Percentiles rank a stretch among this genome's conserved stretches.
phyloP scores from a whole-genome alignment of 2,113 vertebrate genomes.

The Ursus arctos region DNA sequence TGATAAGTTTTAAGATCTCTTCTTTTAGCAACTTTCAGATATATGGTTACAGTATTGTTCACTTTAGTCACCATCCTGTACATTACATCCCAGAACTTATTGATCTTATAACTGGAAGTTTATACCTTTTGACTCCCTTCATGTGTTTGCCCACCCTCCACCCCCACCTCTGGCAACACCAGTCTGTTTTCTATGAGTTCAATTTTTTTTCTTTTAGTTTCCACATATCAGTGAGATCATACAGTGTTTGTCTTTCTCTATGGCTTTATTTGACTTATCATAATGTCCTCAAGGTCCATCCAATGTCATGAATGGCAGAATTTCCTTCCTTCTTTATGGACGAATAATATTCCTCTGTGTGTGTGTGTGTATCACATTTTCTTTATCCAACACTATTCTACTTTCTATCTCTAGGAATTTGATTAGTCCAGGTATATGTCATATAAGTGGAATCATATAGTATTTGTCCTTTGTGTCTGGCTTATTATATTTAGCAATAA shows the following conservation, averaged over 20 bases:
- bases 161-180: background rate
- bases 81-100: background rate
- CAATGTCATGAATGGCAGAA: background rate
- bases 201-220: background rate
- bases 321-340: background rate
- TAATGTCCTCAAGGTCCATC: background rate
- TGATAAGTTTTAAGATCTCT: background rate
- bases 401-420: background rate
- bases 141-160: background rate
- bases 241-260: background rate
- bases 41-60: background rate
- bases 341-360: background rate
- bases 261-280: background rate
- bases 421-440: background rate
- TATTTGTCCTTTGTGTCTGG: background rate
- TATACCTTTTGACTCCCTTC: background rate
- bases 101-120: background rate
- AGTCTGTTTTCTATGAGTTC: background rate
- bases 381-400: background rate
- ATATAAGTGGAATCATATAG: background rate
- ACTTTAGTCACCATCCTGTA: background rate
- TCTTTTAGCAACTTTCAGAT: background rate
- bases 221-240: background rate
- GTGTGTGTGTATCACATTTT: background rate
- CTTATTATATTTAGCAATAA: background rate